phyloP scores from a whole-genome alignment of 2,113 vertebrate genomes.

The Oenanthe melanoleuca region DNA sequence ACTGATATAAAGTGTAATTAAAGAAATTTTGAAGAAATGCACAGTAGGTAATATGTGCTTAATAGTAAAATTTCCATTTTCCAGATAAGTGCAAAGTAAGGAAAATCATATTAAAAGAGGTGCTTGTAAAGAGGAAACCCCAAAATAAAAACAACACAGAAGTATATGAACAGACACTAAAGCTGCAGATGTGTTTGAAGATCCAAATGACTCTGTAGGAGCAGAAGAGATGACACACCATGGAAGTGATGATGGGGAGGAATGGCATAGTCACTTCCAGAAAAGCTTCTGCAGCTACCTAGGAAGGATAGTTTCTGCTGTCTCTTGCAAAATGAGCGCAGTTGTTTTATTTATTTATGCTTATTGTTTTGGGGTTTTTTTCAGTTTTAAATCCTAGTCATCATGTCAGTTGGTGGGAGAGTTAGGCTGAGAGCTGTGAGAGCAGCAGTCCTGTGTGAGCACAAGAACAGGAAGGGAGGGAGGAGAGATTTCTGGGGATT shows the following conservation, averaged over 20 bases:
- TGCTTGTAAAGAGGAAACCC: background rate
- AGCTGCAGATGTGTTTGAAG: background rate
- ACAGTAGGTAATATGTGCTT: background rate
- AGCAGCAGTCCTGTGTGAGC: too few relatives aligned
- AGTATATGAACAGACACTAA: background rate
- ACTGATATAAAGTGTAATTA: rapidly evolving
- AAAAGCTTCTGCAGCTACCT: background rate
- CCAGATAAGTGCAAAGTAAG: background rate
- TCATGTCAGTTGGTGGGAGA: background rate
- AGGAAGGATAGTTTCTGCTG: background rate
- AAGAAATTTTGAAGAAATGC: background rate
- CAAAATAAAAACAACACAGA: background rate
- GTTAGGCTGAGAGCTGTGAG: background rate
- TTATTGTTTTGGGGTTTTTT: background rate
- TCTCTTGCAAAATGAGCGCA: background rate
- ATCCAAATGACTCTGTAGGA: background rate
- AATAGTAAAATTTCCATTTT: background rate
- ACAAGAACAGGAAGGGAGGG: background rate
- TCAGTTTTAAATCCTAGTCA: background rate
- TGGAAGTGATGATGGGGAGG: background rate
- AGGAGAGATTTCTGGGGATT: background rate
- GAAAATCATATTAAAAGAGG: background rate
- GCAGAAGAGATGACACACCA: background rate
- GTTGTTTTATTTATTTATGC: background rate
- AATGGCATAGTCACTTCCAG: background rate